phyloP scores from a whole-genome alignment of 2,888 invertebrate species.

The Lissocephala sabroskyi region DNA sequence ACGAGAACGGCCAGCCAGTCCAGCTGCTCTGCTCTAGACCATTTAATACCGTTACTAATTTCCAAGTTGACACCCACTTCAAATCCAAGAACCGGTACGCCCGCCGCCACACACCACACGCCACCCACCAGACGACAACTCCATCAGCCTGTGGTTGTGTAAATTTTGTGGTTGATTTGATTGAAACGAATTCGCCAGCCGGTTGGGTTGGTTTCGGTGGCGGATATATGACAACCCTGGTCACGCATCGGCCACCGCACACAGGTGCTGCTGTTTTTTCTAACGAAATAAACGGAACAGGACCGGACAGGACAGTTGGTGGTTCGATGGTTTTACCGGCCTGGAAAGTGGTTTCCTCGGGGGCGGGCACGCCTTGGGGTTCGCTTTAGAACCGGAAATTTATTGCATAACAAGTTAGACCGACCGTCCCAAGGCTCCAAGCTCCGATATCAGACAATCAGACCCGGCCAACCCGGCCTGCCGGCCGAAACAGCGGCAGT shows the following conservation, averaged over 20 bases:
- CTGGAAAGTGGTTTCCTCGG: background rate
- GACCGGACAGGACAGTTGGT: slow-evolving; percentile 9
- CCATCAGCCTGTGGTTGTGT: no score
- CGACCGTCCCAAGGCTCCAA: background rate
- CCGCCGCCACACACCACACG: background rate
- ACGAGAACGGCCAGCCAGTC: background rate
- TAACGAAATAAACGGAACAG: slow-evolving; percentile 6
- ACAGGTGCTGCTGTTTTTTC: slow-evolving; percentile 28
- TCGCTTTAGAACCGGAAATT: slow-evolving; percentile 57
- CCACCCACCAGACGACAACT: background rate
- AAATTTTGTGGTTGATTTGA: no score
- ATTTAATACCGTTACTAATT: slow-evolving; percentile 54
- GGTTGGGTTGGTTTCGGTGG: background rate
- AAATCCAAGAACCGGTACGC: slow-evolving; percentile 8
- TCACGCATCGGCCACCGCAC: background rate
- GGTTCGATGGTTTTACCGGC: background rate
- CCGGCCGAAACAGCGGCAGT: no score
- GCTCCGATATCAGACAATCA: no score
- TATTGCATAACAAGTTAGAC: slow-evolving; percentile 63
- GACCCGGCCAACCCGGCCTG: background rate
- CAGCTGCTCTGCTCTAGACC: slow-evolving; percentile 9
- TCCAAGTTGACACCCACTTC: slow-evolving; percentile 52
- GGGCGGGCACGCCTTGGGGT: slow-evolving; percentile 2
- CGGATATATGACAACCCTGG: no score
- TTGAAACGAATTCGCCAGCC: slow-evolving; percentile 30